phyloP scores from a whole-genome alignment of 2,113 vertebrate genomes.

The Rynchops niger region DNA sequence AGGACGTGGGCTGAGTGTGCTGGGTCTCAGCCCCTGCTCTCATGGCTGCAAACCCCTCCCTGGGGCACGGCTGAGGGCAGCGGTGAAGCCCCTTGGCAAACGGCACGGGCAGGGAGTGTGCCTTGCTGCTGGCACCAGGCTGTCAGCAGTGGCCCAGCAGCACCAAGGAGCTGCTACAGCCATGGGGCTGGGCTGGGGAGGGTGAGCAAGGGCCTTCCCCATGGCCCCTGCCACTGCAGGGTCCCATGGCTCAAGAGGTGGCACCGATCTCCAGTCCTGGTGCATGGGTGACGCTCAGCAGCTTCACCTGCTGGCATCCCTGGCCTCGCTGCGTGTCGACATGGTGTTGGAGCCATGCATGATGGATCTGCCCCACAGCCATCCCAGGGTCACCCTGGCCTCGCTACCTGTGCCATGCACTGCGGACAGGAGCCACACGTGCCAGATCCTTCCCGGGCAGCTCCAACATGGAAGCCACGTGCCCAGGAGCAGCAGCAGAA shows the following conservation, averaged over 20 bases:
- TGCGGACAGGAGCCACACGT: accelerated
- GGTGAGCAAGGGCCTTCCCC: neutral
- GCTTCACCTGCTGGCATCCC: neutral
- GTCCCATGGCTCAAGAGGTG: neutral
- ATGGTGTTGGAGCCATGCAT: accelerated
- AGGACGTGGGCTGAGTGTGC: neutral
- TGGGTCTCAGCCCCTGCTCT: neutral
- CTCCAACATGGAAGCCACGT: accelerated
- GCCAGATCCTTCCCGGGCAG: neutral
- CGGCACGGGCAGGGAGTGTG: accelerated
- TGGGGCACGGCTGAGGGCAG: neutral
- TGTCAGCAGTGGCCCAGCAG: accelerated
- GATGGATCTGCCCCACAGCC: neutral
- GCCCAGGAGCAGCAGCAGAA: neutral
- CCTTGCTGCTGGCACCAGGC: neutral
- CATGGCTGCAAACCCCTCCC: neutral
- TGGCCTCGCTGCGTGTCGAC: accelerated
- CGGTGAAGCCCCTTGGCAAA: neutral
- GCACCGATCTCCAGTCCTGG: accelerated
- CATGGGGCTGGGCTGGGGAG: neutral
- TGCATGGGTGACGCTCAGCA: accelerated
- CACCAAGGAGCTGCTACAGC: neutral
- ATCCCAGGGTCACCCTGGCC: neutral
- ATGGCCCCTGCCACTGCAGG: accelerated
- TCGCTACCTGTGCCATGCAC: accelerated